Base-by-base conservation (phyloP, 2,888 invertebrate species). In the Nasonia oneida region DNA sequence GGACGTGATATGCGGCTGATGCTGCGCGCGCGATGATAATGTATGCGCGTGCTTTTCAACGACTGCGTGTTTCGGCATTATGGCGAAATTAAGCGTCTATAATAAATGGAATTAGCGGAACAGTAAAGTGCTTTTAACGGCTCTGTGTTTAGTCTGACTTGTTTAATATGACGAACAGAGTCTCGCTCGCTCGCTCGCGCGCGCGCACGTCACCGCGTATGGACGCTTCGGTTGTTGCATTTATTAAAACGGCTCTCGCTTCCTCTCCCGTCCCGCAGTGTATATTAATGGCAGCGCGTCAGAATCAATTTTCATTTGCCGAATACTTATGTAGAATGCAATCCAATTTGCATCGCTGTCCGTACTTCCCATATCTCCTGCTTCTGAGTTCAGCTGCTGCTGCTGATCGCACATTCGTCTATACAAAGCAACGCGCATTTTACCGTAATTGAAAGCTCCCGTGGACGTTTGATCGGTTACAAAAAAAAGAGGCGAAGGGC, bases 301-400 rank as follows among this genome's bases (percentile, higher is more conserved):
- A 91, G 91, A 92, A 92, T 93, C 92, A 92, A 93, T 93, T 93
- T 92, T 92, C 92, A 92, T 92, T 92, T 91, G 90, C 89, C 90
- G 90, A 91, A 92, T 92, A 92, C 92, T 92, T 92, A 92, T 92
- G 91, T 92, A 92, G 90, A 90, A 89, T 91, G 90, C 92, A 91
- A 92, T 91, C 90, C 92, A 92, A 92, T 92, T 92, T 92, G 90
- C 91, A 90, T 89, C 88, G 88, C 82, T 33, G 47, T 42, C 81
- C 86, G 83, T 87, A 85, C 87, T 85, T 87, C 83, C 88, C 87
- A 82, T 87, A 86, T 88, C 85, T 86, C 87, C 86, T 82, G 47
- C 87, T 37, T 47, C n/a, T 80, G 70, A 67, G 64, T 64, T 14
- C 29, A 12, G 64, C 23, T 23, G 23, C 61, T 61, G 23, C 67